phyloP scores from a whole-genome alignment of 2,888 invertebrate species.

The Escarpia spicata region DNA sequence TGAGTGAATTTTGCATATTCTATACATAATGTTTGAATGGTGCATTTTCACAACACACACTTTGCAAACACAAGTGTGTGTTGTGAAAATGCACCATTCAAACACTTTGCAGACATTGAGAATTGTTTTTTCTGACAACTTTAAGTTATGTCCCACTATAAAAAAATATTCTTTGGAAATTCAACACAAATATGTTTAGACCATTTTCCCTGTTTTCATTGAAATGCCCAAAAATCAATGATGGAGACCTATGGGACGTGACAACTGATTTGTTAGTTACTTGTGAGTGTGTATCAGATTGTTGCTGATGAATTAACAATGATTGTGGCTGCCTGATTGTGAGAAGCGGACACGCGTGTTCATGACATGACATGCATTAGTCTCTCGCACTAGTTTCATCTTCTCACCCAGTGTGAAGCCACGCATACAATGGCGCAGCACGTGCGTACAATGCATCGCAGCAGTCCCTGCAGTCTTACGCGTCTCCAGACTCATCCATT shows the following conservation, averaged over 20 bases:
- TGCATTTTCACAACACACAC: too few relatives aligned
- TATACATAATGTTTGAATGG: too few relatives aligned
- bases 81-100: too few relatives aligned
- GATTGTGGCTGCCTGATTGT: background rate
- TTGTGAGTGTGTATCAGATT: background rate
- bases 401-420: background rate
- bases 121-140: too few relatives aligned
- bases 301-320: conserved; percentile 1
- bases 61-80: too few relatives aligned
- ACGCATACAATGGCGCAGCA: background rate
- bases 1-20: too few relatives aligned
- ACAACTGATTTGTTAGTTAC: background rate
- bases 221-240: background rate
- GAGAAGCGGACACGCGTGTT: background rate
- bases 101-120: too few relatives aligned
- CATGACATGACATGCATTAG: background rate
- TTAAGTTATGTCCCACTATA: too few relatives aligned
- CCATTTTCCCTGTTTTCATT: too few relatives aligned
- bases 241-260: background rate
- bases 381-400: background rate
- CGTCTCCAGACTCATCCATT: background rate
- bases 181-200: too few relatives aligned
- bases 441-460: background rate
- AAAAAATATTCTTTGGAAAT: too few relatives aligned
- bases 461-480: background rate